These are phyloP conservation scores for Odontophorus gujanensis DNA, from an alignment of 2,113 vertebrate species.

Conservation along the genomic window DNA sequence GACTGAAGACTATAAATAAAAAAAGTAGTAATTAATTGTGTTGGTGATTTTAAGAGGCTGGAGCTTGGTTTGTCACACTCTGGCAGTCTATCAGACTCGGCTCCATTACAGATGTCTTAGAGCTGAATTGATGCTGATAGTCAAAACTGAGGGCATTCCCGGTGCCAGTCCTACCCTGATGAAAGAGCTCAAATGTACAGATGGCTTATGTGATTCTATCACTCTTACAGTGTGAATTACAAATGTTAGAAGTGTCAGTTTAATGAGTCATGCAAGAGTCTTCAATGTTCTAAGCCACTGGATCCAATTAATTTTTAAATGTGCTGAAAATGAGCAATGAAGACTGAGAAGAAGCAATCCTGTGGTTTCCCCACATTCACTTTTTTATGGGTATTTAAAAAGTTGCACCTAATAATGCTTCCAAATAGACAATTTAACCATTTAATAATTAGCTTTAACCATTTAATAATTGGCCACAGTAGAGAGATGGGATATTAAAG, in stretches of 20 bases:
- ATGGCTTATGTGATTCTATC: conserved; percentile 71
- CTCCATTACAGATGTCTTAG: conserved; percentile 74
- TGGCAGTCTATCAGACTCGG: conserved; percentile 70
- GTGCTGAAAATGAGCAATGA: conserved; percentile 67
- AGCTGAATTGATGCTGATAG: conserved; percentile 74
- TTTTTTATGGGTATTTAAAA: conserved; percentile 34
- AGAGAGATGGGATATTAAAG: background rate
- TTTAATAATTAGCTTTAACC: no score
- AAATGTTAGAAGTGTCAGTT: conserved; percentile 79
- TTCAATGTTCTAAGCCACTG: conserved; percentile 71
- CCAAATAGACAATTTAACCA: conserved; percentile 26
- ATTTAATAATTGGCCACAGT: no score
- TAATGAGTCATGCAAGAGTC: conserved; percentile 81
- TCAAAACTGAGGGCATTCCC: conserved; percentile 51
- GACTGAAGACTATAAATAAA: conserved; percentile 77
- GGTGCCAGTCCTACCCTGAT: conserved; percentile 32
- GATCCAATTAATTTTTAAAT: conserved; percentile 74
- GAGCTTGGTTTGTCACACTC: conserved; percentile 55
- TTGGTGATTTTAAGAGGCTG: conserved; percentile 56
- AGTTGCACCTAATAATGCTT: conserved; percentile 33
- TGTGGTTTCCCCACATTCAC: background rate
- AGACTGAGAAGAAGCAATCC: conserved; percentile 7
- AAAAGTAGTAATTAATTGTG: conserved; percentile 74
- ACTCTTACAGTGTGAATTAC: conserved; percentile 64
- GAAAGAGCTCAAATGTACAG: conserved; percentile 68